Conservation (phyloP, 2,113 vertebrate genomes). For the Xiphorhynchus elegans region DNA sequence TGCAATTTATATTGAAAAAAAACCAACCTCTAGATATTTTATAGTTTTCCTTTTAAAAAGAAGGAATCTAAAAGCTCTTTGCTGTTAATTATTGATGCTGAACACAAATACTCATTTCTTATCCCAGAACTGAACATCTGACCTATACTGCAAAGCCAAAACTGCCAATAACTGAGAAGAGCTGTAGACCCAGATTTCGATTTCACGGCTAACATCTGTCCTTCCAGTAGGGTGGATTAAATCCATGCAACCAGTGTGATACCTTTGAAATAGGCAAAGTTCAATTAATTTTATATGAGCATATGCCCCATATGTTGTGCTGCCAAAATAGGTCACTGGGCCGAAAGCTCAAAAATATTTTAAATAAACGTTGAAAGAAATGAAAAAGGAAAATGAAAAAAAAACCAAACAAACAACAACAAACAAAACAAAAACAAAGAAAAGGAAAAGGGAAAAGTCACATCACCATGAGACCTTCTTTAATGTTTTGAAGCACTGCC, state of each 20-base stretch:
- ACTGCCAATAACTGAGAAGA: background rate
- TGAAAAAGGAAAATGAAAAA: background rate
- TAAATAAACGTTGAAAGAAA: background rate
- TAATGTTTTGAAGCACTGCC: background rate
- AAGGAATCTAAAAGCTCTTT: background rate
- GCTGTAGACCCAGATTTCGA: background rate
- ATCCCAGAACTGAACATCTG: background rate
- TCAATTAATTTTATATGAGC: background rate
- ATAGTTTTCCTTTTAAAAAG: background rate
- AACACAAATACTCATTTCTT: background rate
- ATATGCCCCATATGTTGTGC: background rate
- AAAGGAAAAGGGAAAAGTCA: background rate
- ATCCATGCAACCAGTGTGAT: background rate
- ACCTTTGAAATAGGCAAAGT: background rate
- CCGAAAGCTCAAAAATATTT: background rate
- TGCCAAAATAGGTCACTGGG: background rate
- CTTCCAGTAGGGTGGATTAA: background rate
- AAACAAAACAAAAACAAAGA: too few relatives aligned
- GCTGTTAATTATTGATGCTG: background rate
- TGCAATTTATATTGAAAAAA: background rate
- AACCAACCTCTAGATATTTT: background rate
- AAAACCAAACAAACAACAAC: too few relatives aligned
- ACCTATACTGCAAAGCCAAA: background rate
- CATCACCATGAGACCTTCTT: background rate
- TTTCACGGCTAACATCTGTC: background rate